These are phyloP conservation scores for Saccopteryx bilineata DNA, from an alignment of 2,113 vertebrate genomes.

Conservation along the genomic window DNA sequence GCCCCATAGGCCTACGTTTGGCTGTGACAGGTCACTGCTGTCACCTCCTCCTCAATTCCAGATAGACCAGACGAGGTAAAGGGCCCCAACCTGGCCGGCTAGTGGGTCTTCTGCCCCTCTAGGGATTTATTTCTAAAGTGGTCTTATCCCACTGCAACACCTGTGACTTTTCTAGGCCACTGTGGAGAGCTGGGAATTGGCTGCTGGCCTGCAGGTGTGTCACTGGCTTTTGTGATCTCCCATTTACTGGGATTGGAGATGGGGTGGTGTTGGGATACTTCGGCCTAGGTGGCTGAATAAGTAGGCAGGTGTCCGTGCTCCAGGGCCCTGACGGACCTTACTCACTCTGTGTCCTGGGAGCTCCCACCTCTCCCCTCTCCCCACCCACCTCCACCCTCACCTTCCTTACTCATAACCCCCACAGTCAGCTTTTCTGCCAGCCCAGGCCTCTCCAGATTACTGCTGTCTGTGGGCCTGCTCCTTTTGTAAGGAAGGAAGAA, in stretches of 20 bases:
- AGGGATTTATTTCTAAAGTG: background rate
- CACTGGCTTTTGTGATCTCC: background rate
- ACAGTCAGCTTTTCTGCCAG: conserved; percentile 70
- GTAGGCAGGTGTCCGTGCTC: background rate
- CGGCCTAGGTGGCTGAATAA: background rate
- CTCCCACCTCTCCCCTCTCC: conserved; percentile 58
- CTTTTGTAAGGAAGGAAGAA: conserved; percentile 85
- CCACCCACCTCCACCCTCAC: conserved; percentile 47
- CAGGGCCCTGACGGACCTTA: fast-evolving
- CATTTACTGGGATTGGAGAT: background rate
- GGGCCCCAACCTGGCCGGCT: background rate
- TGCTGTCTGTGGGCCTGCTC: conserved; percentile 85
- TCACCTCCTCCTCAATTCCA: background rate
- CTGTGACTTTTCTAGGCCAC: background rate
- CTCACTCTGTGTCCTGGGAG: conserved; percentile 56
- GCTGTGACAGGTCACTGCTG: background rate
- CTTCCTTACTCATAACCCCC: conserved; percentile 59
- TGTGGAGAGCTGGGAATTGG: background rate
- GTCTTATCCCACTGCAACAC: background rate
- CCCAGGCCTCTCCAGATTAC: conserved; percentile 87
- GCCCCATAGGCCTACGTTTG: background rate
- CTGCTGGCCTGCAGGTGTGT: background rate
- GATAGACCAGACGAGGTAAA: background rate
- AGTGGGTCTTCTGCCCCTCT: background rate
- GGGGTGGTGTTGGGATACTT: background rate